Conservation (phyloP, 2,113 vertebrate genomes). For the Harpagus bidentatus region DNA sequence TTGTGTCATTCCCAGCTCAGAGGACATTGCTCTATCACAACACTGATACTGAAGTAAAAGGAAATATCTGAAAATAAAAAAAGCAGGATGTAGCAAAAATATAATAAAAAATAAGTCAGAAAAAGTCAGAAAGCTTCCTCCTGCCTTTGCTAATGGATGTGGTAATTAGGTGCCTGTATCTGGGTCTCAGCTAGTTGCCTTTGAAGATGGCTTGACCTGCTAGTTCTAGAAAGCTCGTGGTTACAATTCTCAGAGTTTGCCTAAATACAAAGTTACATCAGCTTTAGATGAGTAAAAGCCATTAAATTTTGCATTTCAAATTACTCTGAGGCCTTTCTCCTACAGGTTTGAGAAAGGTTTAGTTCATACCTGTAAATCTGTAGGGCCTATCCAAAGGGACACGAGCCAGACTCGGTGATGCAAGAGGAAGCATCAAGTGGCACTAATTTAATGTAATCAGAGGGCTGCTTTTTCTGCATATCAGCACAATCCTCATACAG, state of each 20-base stretch:
- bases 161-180: background rate
- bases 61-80: background rate
- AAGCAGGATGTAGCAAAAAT: background rate
- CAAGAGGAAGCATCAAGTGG: slow-evolving; percentile 21
- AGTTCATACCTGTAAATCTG: background rate
- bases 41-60: background rate
- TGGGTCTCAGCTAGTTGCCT: background rate
- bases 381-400: background rate
- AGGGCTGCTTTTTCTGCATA: background rate
- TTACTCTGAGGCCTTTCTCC: background rate
- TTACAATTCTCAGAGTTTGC: background rate
- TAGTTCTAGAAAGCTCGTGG: background rate
- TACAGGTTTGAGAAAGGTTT: background rate
- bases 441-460: slow-evolving; percentile 13
- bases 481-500: background rate
- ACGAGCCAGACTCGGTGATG: background rate
- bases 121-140: background rate
- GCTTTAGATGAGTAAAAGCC: background rate
- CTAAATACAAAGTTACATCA: background rate
- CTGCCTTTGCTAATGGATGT: background rate
- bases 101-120: background rate
- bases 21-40: background rate
- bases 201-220: background rate
- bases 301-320: background rate
- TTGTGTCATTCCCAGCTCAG: background rate